These are phyloP conservation scores for Acanthosepion pharaonis DNA, from an alignment of 2,888 invertebrate genomes.

Conservation along the genomic window DNA sequence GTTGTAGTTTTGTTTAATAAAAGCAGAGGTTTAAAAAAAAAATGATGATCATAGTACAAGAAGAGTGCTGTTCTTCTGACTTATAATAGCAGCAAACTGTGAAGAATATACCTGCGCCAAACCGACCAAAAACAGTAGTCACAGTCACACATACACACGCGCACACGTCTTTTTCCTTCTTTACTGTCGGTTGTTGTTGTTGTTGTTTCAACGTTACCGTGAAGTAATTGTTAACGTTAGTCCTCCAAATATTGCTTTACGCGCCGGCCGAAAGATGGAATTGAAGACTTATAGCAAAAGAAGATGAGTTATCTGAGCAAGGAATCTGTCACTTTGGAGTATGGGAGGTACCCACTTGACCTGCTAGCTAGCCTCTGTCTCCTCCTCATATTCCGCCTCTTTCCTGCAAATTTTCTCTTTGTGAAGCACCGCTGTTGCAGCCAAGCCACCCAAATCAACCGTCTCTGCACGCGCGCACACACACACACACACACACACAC, in stretches of 20 bases:
- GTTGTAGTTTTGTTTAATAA: too few relatives aligned
- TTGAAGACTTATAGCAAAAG: background rate
- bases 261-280: background rate
- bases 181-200: background rate
- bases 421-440: background rate
- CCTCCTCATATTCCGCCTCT: conserved; percentile 37
- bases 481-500: background rate
- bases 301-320: background rate
- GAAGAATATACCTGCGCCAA: background rate
- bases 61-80: background rate
- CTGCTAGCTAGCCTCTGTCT: conserved; percentile 35
- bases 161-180: background rate
- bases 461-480: background rate
- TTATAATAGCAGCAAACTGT: background rate
- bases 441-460: background rate
- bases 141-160: background rate
- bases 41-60: background rate
- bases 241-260: conserved; percentile 2
- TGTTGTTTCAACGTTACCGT: too few relatives aligned
- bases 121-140: background rate
- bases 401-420: background rate
- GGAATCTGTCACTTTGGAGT: background rate
- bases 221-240: background rate
- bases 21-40: too few relatives aligned
- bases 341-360: conserved; percentile 45